phyloP scores from a whole-genome alignment of 2,797 vertebrate genomes.

The Falco cherrug region DNA sequence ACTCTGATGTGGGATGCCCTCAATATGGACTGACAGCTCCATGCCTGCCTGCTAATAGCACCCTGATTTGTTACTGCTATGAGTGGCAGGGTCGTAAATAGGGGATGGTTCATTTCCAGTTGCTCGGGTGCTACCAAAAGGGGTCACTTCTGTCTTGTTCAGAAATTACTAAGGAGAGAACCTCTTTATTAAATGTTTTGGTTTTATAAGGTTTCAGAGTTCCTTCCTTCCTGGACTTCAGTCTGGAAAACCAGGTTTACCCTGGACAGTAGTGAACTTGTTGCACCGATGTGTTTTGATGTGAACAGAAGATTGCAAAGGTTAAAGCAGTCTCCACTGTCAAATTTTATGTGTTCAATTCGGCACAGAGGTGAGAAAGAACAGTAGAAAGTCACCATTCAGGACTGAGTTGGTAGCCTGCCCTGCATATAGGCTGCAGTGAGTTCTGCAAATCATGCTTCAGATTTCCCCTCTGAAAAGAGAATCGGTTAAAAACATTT shows the following conservation, averaged over 20 bases:
- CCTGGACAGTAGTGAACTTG: not conserved
- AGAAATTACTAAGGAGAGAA: not conserved
- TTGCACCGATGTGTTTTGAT: not conserved
- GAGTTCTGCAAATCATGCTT: not conserved
- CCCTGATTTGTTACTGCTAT: not conserved
- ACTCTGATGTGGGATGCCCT: not conserved
- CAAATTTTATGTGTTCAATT: not conserved
- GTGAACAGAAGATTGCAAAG: not conserved
- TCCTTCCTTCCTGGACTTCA: not conserved
- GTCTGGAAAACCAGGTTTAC: not conserved
- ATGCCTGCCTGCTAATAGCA: accelerated
- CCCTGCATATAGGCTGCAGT: not conserved
- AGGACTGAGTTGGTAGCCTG: not conserved
- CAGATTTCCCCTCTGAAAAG: not conserved
- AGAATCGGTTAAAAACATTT: not conserved
- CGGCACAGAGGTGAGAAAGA: not conserved
- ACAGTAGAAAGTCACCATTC: not conserved
- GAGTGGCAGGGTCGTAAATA: not conserved
- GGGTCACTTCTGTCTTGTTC: not conserved
- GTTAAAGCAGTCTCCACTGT: not conserved
- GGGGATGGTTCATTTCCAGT: not conserved
- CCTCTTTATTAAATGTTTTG: not conserved
- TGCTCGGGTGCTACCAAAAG: not conserved
- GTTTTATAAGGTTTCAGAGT: not conserved
- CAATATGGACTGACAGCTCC: no score